Evolutionary conservation across 1,140 invertebrate species (phyloP).

Genomic region (Leptinotarsa undecemlineata): DNA sequence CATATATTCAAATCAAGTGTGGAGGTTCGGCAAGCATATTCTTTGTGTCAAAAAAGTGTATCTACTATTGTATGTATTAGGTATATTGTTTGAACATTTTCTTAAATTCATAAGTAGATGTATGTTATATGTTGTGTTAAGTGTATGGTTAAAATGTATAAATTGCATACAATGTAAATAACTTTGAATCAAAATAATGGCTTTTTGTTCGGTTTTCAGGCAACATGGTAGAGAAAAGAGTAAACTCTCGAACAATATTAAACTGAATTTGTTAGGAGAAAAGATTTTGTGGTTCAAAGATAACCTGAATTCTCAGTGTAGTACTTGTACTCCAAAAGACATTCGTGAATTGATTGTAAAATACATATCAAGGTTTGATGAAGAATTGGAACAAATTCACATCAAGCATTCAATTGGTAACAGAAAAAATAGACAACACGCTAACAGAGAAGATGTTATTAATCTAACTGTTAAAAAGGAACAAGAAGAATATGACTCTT

Average conservation of each 20-base stretch:
- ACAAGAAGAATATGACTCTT: slow-evolving; percentile 69
- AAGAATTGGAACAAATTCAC: slow-evolving; percentile 75
- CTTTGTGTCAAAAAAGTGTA: too few relatives aligned
- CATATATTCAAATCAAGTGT: too few relatives aligned
- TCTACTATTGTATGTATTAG: too few relatives aligned
- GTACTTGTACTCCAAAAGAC: slow-evolving; percentile 62
- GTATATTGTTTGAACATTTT: too few relatives aligned
- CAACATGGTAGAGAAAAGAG: slow-evolving; percentile 65
- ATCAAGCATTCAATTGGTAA: slow-evolving; percentile 74
- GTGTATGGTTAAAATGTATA: not conserved
- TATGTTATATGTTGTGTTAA: too few relatives aligned
- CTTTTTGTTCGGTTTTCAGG: slow-evolving; percentile 48
- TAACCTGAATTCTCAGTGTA: slow-evolving; percentile 60
- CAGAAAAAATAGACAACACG: slow-evolving; percentile 73
- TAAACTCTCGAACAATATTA: slow-evolving; percentile 67
- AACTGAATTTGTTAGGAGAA: slow-evolving; percentile 71
- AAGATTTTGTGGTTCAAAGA: slow-evolving; percentile 73
- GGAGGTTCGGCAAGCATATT: too few relatives aligned
- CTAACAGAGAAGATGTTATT: slow-evolving; percentile 73
- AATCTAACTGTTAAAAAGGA: slow-evolving; percentile 72
- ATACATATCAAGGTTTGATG: slow-evolving; percentile 68
- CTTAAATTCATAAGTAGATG: too few relatives aligned
- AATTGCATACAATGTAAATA: not conserved
- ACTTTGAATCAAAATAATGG: too few relatives aligned
- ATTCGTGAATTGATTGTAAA: slow-evolving; percentile 63